Percentiles rank a stretch among this genome's conserved stretches.
phyloP scores from a whole-genome alignment of 2,113 vertebrate genomes.

The Indri indri region DNA sequence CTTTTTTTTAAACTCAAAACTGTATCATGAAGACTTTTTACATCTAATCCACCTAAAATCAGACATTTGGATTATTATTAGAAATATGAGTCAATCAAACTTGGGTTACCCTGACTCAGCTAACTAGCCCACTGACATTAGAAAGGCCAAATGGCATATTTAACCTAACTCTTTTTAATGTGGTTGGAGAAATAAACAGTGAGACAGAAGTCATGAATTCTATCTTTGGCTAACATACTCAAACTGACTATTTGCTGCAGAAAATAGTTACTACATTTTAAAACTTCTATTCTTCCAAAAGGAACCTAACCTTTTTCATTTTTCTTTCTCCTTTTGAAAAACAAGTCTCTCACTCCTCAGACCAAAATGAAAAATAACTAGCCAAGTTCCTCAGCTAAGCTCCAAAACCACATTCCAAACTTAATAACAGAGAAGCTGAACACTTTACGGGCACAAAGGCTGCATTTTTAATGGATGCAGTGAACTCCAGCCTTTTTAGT shows the following conservation, averaged over 20 bases:
- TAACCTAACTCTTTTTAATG: conserved; percentile 49
- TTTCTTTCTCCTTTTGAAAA: conserved; percentile 46
- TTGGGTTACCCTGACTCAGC: conserved; percentile 49
- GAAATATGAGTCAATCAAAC: conserved; percentile 41
- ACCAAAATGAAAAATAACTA: conserved; percentile 63
- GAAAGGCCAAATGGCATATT: conserved; percentile 49
- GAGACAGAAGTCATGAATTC: conserved; percentile 57
- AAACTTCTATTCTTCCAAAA: conserved; percentile 66
- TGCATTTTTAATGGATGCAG: conserved; percentile 51
- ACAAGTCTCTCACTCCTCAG: conserved; percentile 37
- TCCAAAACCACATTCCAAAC: conserved; percentile 69
- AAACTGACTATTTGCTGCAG: conserved; percentile 62
- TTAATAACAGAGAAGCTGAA: conserved; percentile 56
- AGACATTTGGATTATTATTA: conserved; percentile 43
- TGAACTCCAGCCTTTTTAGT: conserved; percentile 23
- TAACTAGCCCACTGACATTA: conserved; percentile 18
- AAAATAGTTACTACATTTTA: conserved; percentile 67
- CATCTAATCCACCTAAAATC: neutral
- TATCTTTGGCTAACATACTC: conserved; percentile 56
- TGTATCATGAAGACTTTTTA: conserved; percentile 28
- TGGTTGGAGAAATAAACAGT: conserved; percentile 54
- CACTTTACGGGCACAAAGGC: conserved; percentile 37
- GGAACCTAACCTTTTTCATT: conserved; percentile 18
- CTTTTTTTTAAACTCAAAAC: conserved; percentile 15
- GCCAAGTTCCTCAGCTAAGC: conserved; percentile 22